Conservation (phyloP, 2,797 vertebrate species). For the Chloroceryle inda region DNA sequence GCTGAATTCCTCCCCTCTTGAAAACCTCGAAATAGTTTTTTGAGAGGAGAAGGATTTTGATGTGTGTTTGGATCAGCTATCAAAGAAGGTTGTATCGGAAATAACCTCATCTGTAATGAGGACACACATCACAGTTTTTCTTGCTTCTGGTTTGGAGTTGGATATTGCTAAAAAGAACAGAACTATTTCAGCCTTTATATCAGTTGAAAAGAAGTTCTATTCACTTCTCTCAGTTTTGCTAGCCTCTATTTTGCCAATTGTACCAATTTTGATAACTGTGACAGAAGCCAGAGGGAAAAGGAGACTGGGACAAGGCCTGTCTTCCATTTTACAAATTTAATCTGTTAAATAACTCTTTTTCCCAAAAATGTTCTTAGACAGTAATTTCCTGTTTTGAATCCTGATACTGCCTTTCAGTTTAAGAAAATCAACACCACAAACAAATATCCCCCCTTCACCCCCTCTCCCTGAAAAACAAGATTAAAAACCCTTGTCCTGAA, state of each 20-base stretch:
- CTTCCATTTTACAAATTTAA: background rate
- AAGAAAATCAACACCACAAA: background rate
- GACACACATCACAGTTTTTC: background rate
- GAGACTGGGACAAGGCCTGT: background rate
- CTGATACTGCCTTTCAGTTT: background rate
- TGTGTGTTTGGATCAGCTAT: background rate
- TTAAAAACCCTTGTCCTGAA: background rate
- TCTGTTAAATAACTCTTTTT: background rate
- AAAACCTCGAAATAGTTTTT: background rate
- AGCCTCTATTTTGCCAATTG: background rate
- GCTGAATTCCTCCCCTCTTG: background rate
- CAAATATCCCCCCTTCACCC: rapidly evolving
- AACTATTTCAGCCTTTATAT: background rate
- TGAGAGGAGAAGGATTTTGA: background rate
- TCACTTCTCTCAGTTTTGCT: background rate
- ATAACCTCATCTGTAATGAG: background rate
- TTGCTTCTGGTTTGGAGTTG: background rate
- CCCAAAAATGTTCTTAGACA: background rate
- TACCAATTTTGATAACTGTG: background rate
- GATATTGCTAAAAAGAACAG: background rate
- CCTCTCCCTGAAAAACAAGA: background rate
- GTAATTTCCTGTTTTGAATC: background rate
- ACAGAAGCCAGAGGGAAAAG: background rate
- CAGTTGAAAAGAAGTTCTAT: background rate
- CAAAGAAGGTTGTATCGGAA: background rate